Conservation (phyloP, 1,140 invertebrate species). For the Bemisia tabaci region DNA sequence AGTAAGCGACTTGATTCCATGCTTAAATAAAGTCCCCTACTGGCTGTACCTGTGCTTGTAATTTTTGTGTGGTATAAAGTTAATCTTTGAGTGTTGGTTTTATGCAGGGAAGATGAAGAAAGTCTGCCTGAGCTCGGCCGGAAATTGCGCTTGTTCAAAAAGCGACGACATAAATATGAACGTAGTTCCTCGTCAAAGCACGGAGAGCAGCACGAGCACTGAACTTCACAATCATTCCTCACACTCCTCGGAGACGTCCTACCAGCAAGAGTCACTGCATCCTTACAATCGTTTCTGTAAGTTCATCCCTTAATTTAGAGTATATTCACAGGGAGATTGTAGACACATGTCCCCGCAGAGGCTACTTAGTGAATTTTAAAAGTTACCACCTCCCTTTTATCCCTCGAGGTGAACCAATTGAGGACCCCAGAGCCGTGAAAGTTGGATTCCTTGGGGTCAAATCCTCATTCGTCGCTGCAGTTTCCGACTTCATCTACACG, state of each 20-base stretch:
- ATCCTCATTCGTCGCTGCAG: no score
- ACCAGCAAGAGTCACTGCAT: not conserved
- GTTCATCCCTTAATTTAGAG: not conserved
- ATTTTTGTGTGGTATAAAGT: no score
- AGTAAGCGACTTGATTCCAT: no score
- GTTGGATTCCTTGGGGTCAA: not conserved
- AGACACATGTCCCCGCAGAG: not conserved
- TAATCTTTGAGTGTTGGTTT: no score
- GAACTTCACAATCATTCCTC: not conserved
- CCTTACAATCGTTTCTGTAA: not conserved
- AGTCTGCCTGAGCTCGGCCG: not conserved
- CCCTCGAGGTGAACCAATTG: not conserved
- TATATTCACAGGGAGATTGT: no score
- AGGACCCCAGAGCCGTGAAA: not conserved
- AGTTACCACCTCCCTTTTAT: not conserved
- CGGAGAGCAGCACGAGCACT: not conserved
- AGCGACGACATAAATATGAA: not conserved
- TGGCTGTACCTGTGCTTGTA: no score
- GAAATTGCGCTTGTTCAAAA: not conserved
- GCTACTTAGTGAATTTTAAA: not conserved
- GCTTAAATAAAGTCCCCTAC: no score
- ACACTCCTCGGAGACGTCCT: not conserved
- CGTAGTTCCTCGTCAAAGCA: not conserved
- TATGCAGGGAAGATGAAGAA: not conserved
- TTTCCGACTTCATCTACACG: no score